These are phyloP conservation scores for Drosophila tani DNA, from an alignment of 1,140 invertebrate genomes.

Conservation along the genomic window DNA sequence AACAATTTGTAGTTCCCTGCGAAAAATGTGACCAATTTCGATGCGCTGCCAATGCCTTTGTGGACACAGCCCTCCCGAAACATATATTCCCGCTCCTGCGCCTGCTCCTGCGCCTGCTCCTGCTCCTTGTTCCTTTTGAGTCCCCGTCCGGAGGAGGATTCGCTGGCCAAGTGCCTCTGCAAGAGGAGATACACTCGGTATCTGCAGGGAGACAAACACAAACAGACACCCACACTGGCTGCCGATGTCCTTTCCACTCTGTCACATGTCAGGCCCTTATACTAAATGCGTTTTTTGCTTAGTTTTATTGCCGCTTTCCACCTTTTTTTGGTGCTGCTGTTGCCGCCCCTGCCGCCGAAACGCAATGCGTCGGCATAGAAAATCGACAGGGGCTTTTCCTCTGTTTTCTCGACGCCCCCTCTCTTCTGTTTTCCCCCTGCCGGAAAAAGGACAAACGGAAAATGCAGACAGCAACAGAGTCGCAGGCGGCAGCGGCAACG, in stretches of 20 bases:
- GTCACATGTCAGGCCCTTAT: slow-evolving; percentile 68
- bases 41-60: slow-evolving; percentile 35
- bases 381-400: slow-evolving; percentile 60
- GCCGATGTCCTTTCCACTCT: slow-evolving; percentile 36
- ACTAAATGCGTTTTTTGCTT: slow-evolving; percentile 79
- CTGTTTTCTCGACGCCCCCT: slow-evolving; percentile 5
- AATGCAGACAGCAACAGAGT: slow-evolving; percentile 66
- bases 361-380: slow-evolving; percentile 72
- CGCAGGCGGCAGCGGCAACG: slow-evolving; percentile 26
- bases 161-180: slow-evolving; percentile 47
- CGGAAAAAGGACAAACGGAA: slow-evolving; percentile 57
- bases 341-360: slow-evolving; percentile 16
- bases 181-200: slow-evolving; percentile 38
- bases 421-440: not conserved
- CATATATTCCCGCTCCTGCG: slow-evolving; percentile 2
- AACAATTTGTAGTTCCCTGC: slow-evolving; percentile 50
- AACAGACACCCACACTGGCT: slow-evolving; percentile 13
- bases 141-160: slow-evolving; percentile 15
- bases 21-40: slow-evolving; percentile 55
- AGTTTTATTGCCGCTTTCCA: slow-evolving; percentile 71
- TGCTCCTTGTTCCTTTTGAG: slow-evolving; percentile 18
- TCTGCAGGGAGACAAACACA: slow-evolving; percentile 58
- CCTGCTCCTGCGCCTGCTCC: not conserved
- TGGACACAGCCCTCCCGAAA: slow-evolving; percentile 1
- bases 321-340: slow-evolving; percentile 1